Percentiles rank a stretch among this genome's conserved stretches.
phyloP scores from a whole-genome alignment of 2,113 vertebrate genomes.

The Rhinogobius similis region DNA sequence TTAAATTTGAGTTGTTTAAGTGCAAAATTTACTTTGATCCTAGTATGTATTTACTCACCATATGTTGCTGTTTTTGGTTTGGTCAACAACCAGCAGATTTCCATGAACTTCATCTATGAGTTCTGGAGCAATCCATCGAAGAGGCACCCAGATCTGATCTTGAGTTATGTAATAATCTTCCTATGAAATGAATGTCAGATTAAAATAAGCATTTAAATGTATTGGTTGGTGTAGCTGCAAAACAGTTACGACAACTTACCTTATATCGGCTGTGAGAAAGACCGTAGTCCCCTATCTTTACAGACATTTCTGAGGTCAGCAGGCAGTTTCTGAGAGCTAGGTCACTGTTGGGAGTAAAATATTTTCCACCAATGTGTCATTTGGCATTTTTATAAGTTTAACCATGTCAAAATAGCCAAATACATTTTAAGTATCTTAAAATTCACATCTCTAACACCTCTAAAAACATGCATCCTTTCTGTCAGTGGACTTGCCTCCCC shows the following conservation, averaged over 20 bases:
- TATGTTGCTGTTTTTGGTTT: slow-evolving; percentile 95
- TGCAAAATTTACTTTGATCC: not conserved
- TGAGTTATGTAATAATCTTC: slow-evolving; percentile 96
- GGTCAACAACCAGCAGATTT: slow-evolving; percentile 92
- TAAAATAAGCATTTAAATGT: not conserved
- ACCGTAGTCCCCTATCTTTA: slow-evolving; percentile 96
- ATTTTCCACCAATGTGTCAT: not conserved
- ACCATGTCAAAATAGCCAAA: not conserved
- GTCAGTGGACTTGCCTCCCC: too few relatives aligned
- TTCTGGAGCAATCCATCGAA: slow-evolving; percentile 97
- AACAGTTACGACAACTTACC: slow-evolving; percentile 71
- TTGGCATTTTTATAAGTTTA: not conserved
- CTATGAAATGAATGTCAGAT: slow-evolving; percentile 67
- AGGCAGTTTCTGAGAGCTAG: slow-evolving; percentile 94
- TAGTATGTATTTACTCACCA: slow-evolving; percentile 80
- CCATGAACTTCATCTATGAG: slow-evolving; percentile 96
- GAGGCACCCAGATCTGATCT: slow-evolving; percentile 96
- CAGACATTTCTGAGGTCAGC: slow-evolving; percentile 89
- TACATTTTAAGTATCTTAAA: not conserved
- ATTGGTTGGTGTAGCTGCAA: not conserved
- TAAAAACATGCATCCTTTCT: not conserved
- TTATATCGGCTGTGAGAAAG: slow-evolving; percentile 92
- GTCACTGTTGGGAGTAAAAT: slow-evolving; percentile 79
- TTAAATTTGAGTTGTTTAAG: not conserved
- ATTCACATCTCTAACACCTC: not conserved